Evolutionary conservation across 2,797 vertebrate genomes (phyloP).

Genomic region (Toxotes lorentzi): DNA sequence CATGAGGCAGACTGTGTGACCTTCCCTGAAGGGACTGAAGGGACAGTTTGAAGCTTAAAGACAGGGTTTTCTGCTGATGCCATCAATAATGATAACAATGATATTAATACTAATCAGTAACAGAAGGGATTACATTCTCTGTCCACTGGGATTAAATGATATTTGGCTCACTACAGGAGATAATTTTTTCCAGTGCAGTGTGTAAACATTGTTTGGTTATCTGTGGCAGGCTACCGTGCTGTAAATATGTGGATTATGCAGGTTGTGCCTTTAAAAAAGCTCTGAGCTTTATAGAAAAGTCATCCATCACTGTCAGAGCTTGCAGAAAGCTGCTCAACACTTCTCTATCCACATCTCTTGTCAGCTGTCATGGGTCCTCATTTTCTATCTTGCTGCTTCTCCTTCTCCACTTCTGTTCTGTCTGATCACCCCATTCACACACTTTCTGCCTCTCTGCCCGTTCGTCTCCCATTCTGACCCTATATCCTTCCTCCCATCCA

Average conservation of each 20-base stretch:
- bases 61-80: no score
- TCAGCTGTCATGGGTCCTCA: constrained; percentile 31
- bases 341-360: constrained; percentile 33
- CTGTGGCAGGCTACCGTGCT: neutral
- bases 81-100: no score
- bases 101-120: no score
- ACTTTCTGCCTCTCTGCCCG: neutral
- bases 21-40: no score
- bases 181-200: no score
- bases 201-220: no score
- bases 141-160: no score
- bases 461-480: neutral
- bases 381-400: constrained; percentile 10
- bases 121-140: no score
- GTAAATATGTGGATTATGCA: constrained; percentile 7
- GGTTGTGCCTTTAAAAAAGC: constrained; percentile 36
- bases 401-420: constrained; percentile 11
- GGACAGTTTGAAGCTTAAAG: no score
- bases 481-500: constrained; percentile 10
- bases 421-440: constrained; percentile 1
- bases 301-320: constrained; percentile 56
- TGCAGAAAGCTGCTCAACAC: constrained; percentile 30
- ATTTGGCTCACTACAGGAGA: no score
- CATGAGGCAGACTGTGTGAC: no score
- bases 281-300: constrained; percentile 23